phyloP scores from a whole-genome alignment of 2,113 vertebrate genomes.

The Ictalurus punctatus region DNA sequence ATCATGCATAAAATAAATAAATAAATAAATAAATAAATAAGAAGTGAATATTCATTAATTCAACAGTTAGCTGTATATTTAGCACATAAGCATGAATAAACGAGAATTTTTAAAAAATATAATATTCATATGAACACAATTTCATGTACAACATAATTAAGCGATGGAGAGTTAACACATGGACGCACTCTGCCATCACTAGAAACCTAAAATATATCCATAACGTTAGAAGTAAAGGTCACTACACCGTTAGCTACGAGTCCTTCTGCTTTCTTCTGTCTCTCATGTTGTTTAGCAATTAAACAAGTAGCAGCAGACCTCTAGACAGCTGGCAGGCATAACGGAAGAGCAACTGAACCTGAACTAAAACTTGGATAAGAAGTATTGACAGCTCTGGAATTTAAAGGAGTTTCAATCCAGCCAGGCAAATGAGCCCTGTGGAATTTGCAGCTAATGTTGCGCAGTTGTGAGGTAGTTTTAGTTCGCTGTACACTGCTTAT shows the following conservation, averaged over 20 bases:
- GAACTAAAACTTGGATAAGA: constrained; percentile 10
- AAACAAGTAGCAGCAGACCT: neutral
- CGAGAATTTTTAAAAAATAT: too few species aligned
- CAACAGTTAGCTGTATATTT: neutral
- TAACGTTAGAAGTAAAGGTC: neutral
- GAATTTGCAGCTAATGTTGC: neutral
- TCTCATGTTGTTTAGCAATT: neutral
- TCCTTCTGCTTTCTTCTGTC: neutral
- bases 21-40: neutral
- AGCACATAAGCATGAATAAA: neutral
- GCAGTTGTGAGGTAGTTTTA: neutral
- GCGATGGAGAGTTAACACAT: neutral
- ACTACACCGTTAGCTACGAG: too few species aligned
- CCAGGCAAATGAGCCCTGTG: neutral
- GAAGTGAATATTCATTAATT: neutral
- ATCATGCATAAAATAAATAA: neutral
- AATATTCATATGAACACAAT: neutral
- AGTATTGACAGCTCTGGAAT: neutral
- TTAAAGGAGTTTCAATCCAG: neutral
- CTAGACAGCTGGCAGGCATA: neutral
- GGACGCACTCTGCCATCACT: too few species aligned
- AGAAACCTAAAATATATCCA: neutral
- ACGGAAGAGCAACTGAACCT: neutral
- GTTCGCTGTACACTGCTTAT: neutral
- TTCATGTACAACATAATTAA: neutral